Base-by-base conservation (phyloP, 2,888 invertebrate species). In the Nesidiocoris tenuis region DNA sequence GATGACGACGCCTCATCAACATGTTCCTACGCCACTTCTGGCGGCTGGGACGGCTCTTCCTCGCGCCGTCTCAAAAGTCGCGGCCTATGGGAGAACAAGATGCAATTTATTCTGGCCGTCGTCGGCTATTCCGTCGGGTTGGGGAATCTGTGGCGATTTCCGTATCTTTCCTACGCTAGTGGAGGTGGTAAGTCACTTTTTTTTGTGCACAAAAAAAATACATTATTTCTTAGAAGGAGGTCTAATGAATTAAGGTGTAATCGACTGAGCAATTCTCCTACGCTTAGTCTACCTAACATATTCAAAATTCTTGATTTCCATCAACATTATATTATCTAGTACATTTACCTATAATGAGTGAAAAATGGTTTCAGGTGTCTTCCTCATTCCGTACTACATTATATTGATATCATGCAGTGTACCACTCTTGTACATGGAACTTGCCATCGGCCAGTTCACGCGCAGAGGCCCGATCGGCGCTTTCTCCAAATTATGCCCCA, bases 321-420 rank as follows among this genome's bases (percentile, higher is more conserved):
- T n/a, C n/a, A n/a, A n/a, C n/a, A n/a, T n/a, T n/a, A n/a, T n/a
- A n/a, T n/a, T n/a, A n/a, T n/a, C n/a, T n/a, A n/a, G n/a, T n/a
- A n/a, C n/a, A n/a, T n/a, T n/a, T n/a, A 3, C 39, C 12, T 39
- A 39, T 39, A 39, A 39, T 39, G n/a, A n/a, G n/a, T n/a, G n/a
- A n/a, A n/a, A 39, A 7, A 39, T 39, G 2, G 12, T 75, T 88
- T 76, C 88, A 95, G 96, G 96, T 83, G 95, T 95, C 77, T 97
- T 96, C 86, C 89, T 96, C 83, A 91, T 96, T 84, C 96, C 96
- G 80, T 97, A 96, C 86, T 93, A 95, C 85, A 90, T 95, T 84
- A 93, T 95, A 85, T 89, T 96, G 85, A 84, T 95, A 82, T 87
- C 95, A 81, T 95, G 96, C 83, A 95, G 96, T 77, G 90, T 96